Evolutionary conservation across 2,113 vertebrate genomes (phyloP), one percentile per base, ranked within the genome.

Genomic region (Smithornis capensis): DNA sequence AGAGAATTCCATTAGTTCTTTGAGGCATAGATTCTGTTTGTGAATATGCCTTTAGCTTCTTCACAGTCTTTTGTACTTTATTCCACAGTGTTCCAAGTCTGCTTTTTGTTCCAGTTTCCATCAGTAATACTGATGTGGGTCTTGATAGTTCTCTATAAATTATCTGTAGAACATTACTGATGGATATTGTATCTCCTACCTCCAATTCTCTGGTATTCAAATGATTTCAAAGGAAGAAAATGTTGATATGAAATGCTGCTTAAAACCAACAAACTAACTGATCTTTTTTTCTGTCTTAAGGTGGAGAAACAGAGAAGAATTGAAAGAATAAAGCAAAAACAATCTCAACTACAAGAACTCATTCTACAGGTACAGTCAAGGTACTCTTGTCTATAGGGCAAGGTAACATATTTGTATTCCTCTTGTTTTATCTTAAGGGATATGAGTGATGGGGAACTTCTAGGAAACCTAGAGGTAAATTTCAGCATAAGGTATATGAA

Each of bases 301-400:
- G 99, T 99, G 96, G 99, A 99, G 96, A 98, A 99, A 96, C 99
- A 99, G 98, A 98, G 98, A 95, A 98, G 99, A 85, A 98, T 99
- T 94, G 99, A 99, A 96, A 98, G 99, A 97, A 99, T 99, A 98
- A 99, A 99, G 80, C 99, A 99, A 98, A 99, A 99, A 97, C 99
- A 99, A 93, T 99, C 99, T 28, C 99, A 99, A 69, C 99, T 99
- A 83, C 99, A 99, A 96, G 99, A 99, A 96, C 99, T 99, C 86
- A 99, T 99, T 97, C 98, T 99, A 96, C 99, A 99, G 99, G 99
- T 99, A 96, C 93, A 93, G 96, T 94, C 85, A 95, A 92, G 93
- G 91, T 95, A 71, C 83, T 87, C 90, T 92, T 88, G 92, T 94
- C 94, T 94, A 35, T 93, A 94, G 81, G 89, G 93, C 92, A 95